Base-by-base conservation (phyloP, 2,113 vertebrate genomes). In the Dasyornis broadbenti region DNA sequence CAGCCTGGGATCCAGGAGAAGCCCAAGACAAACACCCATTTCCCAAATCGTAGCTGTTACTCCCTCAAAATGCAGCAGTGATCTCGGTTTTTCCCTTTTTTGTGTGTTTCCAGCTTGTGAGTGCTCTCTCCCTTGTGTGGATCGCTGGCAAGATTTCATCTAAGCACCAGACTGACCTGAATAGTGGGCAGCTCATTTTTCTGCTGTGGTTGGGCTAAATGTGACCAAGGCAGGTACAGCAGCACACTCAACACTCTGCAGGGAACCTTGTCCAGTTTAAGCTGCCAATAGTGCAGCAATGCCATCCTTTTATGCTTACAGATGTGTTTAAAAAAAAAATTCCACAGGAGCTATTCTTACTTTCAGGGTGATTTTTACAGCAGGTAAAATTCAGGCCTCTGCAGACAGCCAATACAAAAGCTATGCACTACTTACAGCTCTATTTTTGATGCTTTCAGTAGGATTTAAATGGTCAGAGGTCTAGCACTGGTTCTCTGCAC, bases 321-420 rank as follows among this genome's bases (percentile, higher is more conserved):
- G 63, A 33, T 1, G 3, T 15, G n/a, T 49, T 66, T 54, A 24
- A 83, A 88, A 77, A 83, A 88, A 77, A 73, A 53, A 42, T 15
- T 35, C 0, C 0, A 84, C 42, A 30, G 60, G 60, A 83, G 37
- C 47, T 93, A 24, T 83, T 92, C 64, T 76, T 77, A 44, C 76
- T 94, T 82, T 47, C 50, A 49, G 64, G 35, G 28, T 7, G 59
- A 91, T 92, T 95, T 94, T 88, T 87, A 63, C 78, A 91, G 87
- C n/a, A 59, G 82, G 78, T 54, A 77, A 82, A 94, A 80, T n/a
- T 69, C 65, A 94, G 9, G 47, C 42, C 59, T 88, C 66, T 54
- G 54, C 63, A 63, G 66, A 88, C 5, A 59, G 79, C 56, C 85
- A 63, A 65, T n/a, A 60, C 75, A 60, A 45, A 88, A 88, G 85